Base-by-base conservation (phyloP, 2,797 vertebrate genomes). In the Cirrhinus mrigala region DNA sequence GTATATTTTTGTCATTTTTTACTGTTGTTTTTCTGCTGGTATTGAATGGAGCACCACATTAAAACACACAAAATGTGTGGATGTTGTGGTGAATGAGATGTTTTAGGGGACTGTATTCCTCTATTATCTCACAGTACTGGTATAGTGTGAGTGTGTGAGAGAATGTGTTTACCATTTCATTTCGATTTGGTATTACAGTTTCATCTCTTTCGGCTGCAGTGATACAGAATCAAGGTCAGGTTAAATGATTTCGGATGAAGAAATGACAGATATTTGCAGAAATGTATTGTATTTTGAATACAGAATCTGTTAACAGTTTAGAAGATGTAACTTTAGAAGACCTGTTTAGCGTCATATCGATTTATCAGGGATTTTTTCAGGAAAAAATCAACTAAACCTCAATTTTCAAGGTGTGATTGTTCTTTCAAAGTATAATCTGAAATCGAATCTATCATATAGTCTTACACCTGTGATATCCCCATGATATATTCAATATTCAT, bases 101-200 rank as follows among this genome's bases (percentile, higher is more conserved):
- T 75, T 84, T 84, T 89, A 87, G 88, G 84, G 86, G 79, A 80
- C 11, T 14, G 18, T 6, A 15, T 14, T 82, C 79, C 85, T 87
- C 86, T 87, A 85, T 86, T 76, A 15, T 44, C 33, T 64, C 56
- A 66, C 69, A 80, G 54, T 82, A 78, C 70, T 33, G 37, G 62
- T 69, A 9, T 16, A 86, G 24, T 73, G n/a, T 48, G 50, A 58
- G 27, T 76, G 52, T 81, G 44, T 44, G 68, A 79, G 79, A 77
- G 48, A 76, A 66, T 50, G 82, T 60, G 8, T 68, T 81, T 64
- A 56, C 80, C 71, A 50, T 7, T 56, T 86, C 69, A 6, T 46
- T 77, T 58, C 44, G 66, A 70, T 78, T 70, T 79, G 75, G 56
- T 71, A 70, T 33, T 73, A 62, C 75, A 83, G 85, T 71, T 70